Percentiles rank a stretch among this genome's conserved stretches.
Conservation (phyloP, 2,797 vertebrate species). For the Anniella stebbinsi region DNA sequence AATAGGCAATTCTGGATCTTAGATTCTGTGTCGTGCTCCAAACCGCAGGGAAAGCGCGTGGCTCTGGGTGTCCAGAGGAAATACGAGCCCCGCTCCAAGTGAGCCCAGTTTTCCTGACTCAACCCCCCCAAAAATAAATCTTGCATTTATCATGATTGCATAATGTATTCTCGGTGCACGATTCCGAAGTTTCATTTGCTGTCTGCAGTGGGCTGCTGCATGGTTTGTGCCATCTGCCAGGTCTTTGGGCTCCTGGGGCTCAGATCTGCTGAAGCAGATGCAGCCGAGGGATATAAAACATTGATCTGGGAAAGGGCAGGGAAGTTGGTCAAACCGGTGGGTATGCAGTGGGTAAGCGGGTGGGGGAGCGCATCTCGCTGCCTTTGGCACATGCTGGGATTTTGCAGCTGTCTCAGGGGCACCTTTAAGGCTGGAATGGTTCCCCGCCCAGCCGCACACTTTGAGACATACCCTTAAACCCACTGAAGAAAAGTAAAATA, state of each 20-base stretch:
- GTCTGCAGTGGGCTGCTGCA: neutral
- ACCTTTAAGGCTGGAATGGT: neutral
- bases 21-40: neutral
- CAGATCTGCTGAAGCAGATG: slow-evolving; percentile 13
- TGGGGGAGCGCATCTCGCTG: neutral
- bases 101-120: neutral
- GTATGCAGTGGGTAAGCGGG: too few relatives aligned
- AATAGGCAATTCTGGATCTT: neutral
- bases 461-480: neutral
- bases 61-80: neutral
- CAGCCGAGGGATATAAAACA: neutral
- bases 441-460: neutral
- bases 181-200: neutral
- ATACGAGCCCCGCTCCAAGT: neutral
- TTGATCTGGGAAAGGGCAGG: neutral
- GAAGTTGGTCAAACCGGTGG: too few relatives aligned
- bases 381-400: neutral
- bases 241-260: neutral
- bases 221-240: neutral
- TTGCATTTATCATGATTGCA: neutral
- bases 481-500: neutral
- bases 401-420: neutral
- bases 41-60: too few relatives aligned
- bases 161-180: neutral
- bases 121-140: neutral